Conservation (phyloP, 2,888 invertebrate species). For the Drosophila histrio region DNA sequence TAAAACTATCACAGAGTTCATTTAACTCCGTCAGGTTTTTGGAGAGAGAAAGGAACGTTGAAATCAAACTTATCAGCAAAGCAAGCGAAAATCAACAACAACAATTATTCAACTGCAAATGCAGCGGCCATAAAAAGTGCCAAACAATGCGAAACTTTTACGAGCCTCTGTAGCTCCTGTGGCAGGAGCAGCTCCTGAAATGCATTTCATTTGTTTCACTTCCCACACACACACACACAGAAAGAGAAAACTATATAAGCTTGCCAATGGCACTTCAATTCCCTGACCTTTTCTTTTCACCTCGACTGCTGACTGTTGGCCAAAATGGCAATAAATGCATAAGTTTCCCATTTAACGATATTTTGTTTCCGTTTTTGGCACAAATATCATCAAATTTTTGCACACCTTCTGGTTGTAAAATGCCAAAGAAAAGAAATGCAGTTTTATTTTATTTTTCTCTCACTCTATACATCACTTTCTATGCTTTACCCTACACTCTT, state of each 20-base stretch:
- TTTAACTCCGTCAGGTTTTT: constrained; percentile 42
- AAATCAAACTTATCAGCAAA: constrained; percentile 66
- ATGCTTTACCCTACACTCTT: not conserved
- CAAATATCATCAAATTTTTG: constrained; percentile 36
- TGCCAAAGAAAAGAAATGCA: constrained; percentile 33
- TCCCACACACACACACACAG: constrained; percentile 16
- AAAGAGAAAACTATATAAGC: constrained; percentile 39
- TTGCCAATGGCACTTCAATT: constrained; percentile 51
- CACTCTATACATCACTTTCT: constrained; percentile 14
- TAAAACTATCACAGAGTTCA: constrained; percentile 58
- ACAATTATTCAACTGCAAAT: constrained; percentile 71
- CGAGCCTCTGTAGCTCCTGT: constrained; percentile 47
- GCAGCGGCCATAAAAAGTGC: constrained; percentile 62
- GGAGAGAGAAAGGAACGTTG: constrained; percentile 1
- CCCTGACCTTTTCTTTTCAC: constrained; percentile 17
- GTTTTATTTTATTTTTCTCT: constrained; percentile 38
- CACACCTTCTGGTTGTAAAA: constrained; percentile 58
- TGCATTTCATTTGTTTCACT: constrained; percentile 57
- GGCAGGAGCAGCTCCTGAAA: constrained; percentile 31
- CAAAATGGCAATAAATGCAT: constrained; percentile 71
- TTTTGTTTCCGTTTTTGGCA: constrained; percentile 63
- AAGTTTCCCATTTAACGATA: constrained; percentile 76
- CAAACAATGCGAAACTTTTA: constrained; percentile 72
- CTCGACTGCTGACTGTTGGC: constrained; percentile 23
- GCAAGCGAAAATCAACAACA: constrained; percentile 59